Percentiles rank a stretch among this genome's conserved stretches.
Conservation (phyloP, 2,113 vertebrate species). For the Gyps fulvus region DNA sequence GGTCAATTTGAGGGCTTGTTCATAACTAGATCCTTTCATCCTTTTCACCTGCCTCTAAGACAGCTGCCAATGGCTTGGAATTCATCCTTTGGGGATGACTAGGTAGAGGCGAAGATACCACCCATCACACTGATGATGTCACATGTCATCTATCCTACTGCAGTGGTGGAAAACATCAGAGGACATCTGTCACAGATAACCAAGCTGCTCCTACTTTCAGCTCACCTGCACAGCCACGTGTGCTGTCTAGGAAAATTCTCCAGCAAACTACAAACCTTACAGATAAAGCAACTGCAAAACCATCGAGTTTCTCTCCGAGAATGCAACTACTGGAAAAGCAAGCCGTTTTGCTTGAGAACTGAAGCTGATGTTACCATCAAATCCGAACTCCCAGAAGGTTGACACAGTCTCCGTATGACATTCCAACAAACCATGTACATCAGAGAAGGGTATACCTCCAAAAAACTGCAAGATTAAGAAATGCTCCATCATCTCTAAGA, state of each 20-base stretch:
- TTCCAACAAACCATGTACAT: not conserved
- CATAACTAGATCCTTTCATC: not conserved
- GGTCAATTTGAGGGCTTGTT: not conserved
- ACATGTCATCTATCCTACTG: not conserved
- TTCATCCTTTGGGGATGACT: not conserved
- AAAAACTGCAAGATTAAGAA: not conserved
- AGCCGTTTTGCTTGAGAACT: not conserved
- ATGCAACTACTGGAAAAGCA: not conserved
- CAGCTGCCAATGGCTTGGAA: not conserved
- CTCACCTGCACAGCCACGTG: not conserved
- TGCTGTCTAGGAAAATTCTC: not conserved
- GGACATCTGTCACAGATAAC: not conserved
- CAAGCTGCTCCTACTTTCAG: not conserved
- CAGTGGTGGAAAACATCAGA: not conserved
- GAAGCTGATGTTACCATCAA: not conserved
- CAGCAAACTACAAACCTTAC: not conserved
- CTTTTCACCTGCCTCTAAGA: not conserved
- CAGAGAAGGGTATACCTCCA: not conserved
- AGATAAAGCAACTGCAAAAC: not conserved
- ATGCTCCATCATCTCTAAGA: not conserved
- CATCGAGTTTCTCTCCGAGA: not conserved
- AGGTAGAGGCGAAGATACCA: not conserved
- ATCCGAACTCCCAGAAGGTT: not conserved
- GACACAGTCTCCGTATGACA: not conserved
- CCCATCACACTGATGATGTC: not conserved